Evolutionary conservation across 2,888 invertebrate genomes (phyloP).

Genomic region (Strigamia transsilvanica): DNA sequence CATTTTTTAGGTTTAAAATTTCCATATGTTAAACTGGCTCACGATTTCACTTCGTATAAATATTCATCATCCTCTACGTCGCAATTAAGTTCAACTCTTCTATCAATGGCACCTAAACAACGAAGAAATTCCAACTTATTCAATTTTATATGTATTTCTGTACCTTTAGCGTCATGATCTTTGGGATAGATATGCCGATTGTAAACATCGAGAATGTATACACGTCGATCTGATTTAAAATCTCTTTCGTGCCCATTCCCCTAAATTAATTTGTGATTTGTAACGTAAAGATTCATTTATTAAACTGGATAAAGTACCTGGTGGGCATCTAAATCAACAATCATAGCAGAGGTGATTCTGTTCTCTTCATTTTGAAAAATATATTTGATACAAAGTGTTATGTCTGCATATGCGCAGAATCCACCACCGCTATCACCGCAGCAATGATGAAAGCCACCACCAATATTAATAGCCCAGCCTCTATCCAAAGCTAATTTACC

Average conservation of each 20-base stretch:
- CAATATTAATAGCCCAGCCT: slow-evolving; percentile 90
- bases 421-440: slow-evolving; percentile 79
- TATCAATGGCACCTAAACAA: slow-evolving; percentile 70
- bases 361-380: slow-evolving; percentile 68
- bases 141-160: background rate
- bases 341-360: slow-evolving; percentile 72
- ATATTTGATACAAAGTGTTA: slow-evolving; percentile 78
- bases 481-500: slow-evolving; percentile 81
- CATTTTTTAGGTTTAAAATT: background rate
- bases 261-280: slow-evolving; percentile 65
- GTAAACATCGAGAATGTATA: slow-evolving; percentile 90
- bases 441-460: slow-evolving; percentile 93
- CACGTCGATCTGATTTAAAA: slow-evolving; percentile 73
- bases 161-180: slow-evolving; percentile 76
- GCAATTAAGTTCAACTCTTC: slow-evolving; percentile 73
- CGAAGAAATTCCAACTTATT: slow-evolving; percentile 55
- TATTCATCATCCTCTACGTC: slow-evolving; percentile 67
- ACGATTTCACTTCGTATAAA: slow-evolving; percentile 73
- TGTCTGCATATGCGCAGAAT: slow-evolving; percentile 90
- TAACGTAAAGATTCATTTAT: background rate
- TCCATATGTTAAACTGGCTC: slow-evolving; percentile 61
- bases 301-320: slow-evolving; percentile 70
- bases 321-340: slow-evolving; percentile 90
- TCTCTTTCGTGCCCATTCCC: slow-evolving; percentile 89
- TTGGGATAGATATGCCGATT: slow-evolving; percentile 82